Conservation (phyloP, 2,113 vertebrate genomes). For the Ifrita kowaldi region DNA sequence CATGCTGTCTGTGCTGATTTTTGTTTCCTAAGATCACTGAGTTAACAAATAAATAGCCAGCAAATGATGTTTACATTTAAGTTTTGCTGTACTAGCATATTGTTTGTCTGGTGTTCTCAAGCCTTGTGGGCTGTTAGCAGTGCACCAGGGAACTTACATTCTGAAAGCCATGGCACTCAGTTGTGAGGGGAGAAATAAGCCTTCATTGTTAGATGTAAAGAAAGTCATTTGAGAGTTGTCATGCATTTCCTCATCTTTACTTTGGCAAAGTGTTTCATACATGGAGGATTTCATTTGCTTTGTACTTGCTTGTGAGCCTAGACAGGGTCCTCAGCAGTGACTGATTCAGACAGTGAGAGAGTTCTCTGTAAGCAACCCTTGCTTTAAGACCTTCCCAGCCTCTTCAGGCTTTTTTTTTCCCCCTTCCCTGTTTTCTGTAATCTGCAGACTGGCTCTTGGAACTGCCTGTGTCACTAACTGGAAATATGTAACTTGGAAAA, state of each 20-base stretch:
- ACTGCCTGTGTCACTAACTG: background rate
- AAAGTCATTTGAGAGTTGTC: background rate
- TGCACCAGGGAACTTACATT: background rate
- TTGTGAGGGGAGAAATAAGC: background rate
- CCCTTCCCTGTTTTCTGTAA: background rate
- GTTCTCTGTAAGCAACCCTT: background rate
- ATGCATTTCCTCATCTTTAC: background rate
- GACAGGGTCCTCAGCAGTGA: background rate
- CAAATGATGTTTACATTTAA: background rate
- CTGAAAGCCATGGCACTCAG: background rate
- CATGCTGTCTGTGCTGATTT: background rate
- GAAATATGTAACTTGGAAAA: background rate
- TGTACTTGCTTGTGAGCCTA: background rate
- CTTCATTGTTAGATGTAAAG: background rate
- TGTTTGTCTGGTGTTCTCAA: background rate
- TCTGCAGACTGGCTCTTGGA: background rate
- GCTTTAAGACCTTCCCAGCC: background rate
- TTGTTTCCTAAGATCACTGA: background rate
- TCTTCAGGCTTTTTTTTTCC: background rate
- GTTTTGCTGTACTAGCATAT: background rate
- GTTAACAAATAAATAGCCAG: background rate
- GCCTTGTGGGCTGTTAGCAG: background rate
- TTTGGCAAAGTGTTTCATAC: background rate
- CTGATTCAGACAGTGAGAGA: background rate
- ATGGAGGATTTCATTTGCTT: background rate